Evolutionary conservation across 2,888 invertebrate genomes (phyloP), one percentile per base, ranked within the genome.

Genomic region (Gryllus longicercus): DNA sequence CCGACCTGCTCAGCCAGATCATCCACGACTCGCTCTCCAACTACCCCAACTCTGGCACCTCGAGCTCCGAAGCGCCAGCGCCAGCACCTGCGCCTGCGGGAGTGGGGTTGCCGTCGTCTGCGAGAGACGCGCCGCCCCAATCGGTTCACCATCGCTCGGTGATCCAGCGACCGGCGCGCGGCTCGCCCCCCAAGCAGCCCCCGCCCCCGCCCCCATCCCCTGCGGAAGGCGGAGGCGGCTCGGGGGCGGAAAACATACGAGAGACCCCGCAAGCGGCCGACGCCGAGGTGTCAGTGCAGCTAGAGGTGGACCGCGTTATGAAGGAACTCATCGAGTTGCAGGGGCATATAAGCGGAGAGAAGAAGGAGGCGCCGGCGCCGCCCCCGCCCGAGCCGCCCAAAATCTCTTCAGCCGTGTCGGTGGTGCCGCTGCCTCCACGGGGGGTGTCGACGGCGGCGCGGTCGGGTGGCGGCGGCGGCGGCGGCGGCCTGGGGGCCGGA

Each of bases 1-100:
- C 87, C 11, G 87, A 86, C 83, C 86, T 86, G 75, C 84, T 88
- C n/a, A 87, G 87, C 84, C 87, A 87, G 83, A 86, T 87, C 77
- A 87, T 63, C n/a, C 63, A 12, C n/a, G 63, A 63, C 16, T 63
- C 63, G n/a, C 63, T 18, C 5, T n/a, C 63, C 3, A 63, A 63
- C n/a, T 63, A 63, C n/a, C n/a, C 63, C 63, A 63, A 63, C n/a
- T 18, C 63, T 18, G 16, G n/a, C 14, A 63, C 14, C 63, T 14
- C n/a, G 8, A 11, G 16, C 16, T 63, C 63, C 5, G 63, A 63
- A 63, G 63, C n/a, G 14, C 16, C 63, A 2, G 25, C 25, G 25
- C 25, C 25, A 3, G 25, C 25, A 8, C 38, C 38, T 0, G 38
- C 38, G 38, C 38, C 38, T 8, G 8, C 38, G 38, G 38, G 38